Conservation (phyloP, 2,888 invertebrate genomes). For the Aphidius colemani region DNA sequence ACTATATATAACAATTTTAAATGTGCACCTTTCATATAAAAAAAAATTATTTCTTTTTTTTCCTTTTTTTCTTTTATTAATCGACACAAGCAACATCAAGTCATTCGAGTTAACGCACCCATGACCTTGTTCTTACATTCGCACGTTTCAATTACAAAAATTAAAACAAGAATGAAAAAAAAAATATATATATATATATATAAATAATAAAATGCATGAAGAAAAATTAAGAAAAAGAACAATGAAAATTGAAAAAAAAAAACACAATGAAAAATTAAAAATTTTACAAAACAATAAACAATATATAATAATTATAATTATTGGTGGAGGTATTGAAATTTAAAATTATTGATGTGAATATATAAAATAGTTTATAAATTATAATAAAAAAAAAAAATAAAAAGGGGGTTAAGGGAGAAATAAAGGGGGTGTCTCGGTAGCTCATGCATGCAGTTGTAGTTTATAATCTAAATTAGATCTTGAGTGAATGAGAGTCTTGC, state of each 20-base stretch:
- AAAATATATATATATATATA: background rate
- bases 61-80: conserved; percentile 31
- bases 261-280: background rate
- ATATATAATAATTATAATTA: too few relatives aligned
- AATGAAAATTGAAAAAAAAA: background rate
- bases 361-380: background rate
- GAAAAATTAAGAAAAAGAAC: background rate
- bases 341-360: too few relatives aligned
- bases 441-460: conserved; percentile 24
- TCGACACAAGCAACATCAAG: conserved; percentile 33
- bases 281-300: too few relatives aligned
- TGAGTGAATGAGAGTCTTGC: conserved; percentile 40
- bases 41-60: background rate
- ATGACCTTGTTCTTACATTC: conserved; percentile 23
- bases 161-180: background rate
- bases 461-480: conserved; percentile 59
- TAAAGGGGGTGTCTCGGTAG: conserved; percentile 4
- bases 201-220: background rate
- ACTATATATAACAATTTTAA: conserved; percentile 10
- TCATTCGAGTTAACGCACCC: conserved; percentile 31
- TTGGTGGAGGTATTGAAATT: too few relatives aligned
- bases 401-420: too few relatives aligned
- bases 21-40: background rate
- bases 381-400: conserved; percentile 15
- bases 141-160: too few relatives aligned